Evolutionary conservation across 1,140 invertebrate species (phyloP).

Genomic region (Drosophila nigromelanica): DNA sequence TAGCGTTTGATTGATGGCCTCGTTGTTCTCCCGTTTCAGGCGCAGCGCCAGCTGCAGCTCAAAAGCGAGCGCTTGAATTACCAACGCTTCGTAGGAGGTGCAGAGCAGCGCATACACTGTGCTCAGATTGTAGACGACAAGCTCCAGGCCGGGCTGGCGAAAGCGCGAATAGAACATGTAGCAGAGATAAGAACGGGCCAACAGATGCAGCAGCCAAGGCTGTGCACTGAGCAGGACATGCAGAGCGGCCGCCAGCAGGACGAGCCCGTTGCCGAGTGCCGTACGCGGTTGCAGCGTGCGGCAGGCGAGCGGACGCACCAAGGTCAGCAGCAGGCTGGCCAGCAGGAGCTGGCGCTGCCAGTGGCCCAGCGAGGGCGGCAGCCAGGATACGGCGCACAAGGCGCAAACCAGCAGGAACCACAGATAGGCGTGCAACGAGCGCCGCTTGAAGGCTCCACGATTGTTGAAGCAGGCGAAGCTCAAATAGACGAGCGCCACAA

Average conservation of each 20-base stretch:
- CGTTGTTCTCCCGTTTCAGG: constrained; percentile 18
- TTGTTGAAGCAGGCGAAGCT: constrained; percentile 40
- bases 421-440: constrained; percentile 1
- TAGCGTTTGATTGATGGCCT: not conserved
- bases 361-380: constrained; percentile 43
- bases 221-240: constrained; percentile 1
- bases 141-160: not conserved
- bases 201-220: constrained; percentile 11
- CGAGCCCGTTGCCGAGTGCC: constrained; percentile 24
- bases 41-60: constrained; percentile 46
- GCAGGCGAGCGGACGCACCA: constrained; percentile 6
- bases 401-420: constrained; percentile 44
- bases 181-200: constrained; percentile 31
- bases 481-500: constrained; percentile 35
- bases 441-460: not conserved
- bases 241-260: constrained; percentile 25
- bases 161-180: constrained; percentile 21
- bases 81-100: constrained; percentile 53
- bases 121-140: constrained; percentile 41
- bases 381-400: constrained; percentile 12
- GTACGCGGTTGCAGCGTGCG: not conserved
- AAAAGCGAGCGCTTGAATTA: constrained; percentile 46
- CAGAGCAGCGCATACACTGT: constrained; percentile 46
- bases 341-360: constrained; percentile 27
- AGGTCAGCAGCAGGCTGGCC: constrained; percentile 36